These are phyloP conservation scores for Acronicta aceris DNA, from an alignment of 2,888 invertebrate genomes.

Conservation along the genomic window DNA sequence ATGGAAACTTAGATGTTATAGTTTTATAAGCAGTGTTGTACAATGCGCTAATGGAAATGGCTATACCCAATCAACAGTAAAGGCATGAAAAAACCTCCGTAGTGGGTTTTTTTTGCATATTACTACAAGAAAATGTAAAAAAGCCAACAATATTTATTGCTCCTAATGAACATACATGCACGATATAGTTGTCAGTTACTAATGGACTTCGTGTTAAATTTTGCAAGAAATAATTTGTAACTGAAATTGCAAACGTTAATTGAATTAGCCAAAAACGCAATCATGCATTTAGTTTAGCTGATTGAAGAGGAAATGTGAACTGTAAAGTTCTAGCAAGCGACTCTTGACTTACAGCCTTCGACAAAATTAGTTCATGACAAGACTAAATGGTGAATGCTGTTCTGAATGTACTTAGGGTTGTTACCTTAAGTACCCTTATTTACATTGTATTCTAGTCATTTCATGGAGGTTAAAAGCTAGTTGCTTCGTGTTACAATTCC, in stretches of 20 bases:
- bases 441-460: too few species aligned
- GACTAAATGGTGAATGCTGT: conserved; percentile 5
- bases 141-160: conserved; percentile 19
- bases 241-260: conserved; percentile 31
- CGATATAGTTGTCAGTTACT: conserved; percentile 40
- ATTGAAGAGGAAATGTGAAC: conserved; percentile 43
- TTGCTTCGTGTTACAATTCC: too few species aligned
- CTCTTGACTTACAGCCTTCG: conserved; percentile 6
- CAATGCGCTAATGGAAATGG: neutral
- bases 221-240: conserved; percentile 42
- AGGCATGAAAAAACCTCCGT: conserved; percentile 5
- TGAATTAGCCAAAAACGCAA: conserved; percentile 32
- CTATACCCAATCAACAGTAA: neutral
- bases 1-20: too few species aligned
- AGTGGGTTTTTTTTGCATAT: neutral
- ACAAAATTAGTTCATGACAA: conserved; percentile 17
- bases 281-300: conserved; percentile 14
- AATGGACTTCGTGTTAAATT: conserved; percentile 27
- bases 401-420: neutral
- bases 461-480: too few species aligned
- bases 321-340: conserved; percentile 12
- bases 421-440: too few species aligned
- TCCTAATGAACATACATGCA: conserved; percentile 23
- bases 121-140: conserved; percentile 13
- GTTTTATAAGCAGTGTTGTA: too few species aligned